phyloP scores from a whole-genome alignment of 1,140 invertebrate species.

The Papilio xuthus region DNA sequence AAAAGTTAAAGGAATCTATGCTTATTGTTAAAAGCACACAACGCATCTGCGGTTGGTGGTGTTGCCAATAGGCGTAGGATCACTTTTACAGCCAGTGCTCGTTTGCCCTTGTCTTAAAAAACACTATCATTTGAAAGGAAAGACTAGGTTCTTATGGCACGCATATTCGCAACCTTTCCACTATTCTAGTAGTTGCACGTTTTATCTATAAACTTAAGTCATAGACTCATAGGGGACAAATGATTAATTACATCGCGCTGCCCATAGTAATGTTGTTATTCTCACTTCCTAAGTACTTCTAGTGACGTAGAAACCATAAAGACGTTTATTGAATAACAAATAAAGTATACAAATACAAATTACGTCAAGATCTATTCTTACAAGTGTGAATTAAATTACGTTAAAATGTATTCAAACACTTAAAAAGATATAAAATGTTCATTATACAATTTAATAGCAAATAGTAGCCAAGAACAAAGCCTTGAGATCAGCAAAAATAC shows the following conservation, averaged over 20 bases:
- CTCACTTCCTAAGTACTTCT: conserved; percentile 51
- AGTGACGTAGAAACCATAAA: conserved; percentile 34
- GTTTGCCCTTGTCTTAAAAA: too few relatives aligned
- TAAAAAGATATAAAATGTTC: background rate
- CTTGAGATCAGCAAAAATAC: background rate
- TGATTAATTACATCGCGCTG: conserved; percentile 67
- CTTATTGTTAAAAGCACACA: too few relatives aligned
- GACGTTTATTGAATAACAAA: conserved; percentile 22
- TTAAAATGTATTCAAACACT: background rate
- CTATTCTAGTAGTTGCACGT: conserved; percentile 38
- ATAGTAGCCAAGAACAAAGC: background rate
- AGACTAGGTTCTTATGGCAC: background rate
- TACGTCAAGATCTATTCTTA: background rate
- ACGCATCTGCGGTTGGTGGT: too few relatives aligned
- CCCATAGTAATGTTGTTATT: conserved; percentile 69
- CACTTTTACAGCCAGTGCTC: too few relatives aligned
- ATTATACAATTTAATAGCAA: background rate
- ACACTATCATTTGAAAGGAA: background rate
- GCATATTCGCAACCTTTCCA: background rate
- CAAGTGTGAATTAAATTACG: background rate
- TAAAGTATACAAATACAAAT: background rate
- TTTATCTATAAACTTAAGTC: conserved; percentile 56
- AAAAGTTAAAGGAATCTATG: too few relatives aligned
- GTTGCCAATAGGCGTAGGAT: too few relatives aligned
- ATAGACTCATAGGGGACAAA: conserved; percentile 50